phyloP scores from a whole-genome alignment of 2,797 vertebrate genomes.

The Sebastes diploproa region DNA sequence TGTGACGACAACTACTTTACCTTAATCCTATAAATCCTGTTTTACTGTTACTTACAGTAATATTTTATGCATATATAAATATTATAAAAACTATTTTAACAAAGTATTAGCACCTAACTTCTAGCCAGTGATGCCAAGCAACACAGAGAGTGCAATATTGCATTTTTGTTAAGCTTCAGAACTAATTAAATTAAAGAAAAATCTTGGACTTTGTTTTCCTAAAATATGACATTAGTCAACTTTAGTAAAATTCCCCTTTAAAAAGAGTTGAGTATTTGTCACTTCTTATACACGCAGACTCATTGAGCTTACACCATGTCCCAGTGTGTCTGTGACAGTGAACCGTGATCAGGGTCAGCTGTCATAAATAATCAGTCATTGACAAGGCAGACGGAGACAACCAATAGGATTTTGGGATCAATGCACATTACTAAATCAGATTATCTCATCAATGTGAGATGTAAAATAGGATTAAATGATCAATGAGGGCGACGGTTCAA shows the following conservation, averaged over 20 bases:
- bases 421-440: constrained; percentile 34
- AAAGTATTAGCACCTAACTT: neutral
- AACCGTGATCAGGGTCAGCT: constrained; percentile 30
- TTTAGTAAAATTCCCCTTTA: neutral
- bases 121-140: too few relatives aligned
- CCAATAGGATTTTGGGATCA: constrained; percentile 53
- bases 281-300: neutral
- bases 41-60: neutral
- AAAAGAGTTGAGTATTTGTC: neutral
- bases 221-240: neutral
- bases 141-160: too few relatives aligned
- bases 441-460: constrained; percentile 50
- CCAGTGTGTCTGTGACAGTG: neutral
- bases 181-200: neutral
- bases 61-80: neutral
- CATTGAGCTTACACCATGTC: neutral
- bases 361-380: constrained; percentile 37
- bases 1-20: neutral
- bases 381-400: neutral
- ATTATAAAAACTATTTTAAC: neutral
- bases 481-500: constrained; percentile 18
- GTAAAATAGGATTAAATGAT: constrained; percentile 49
- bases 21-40: too few relatives aligned
- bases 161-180: neutral
- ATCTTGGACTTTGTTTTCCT: neutral